Percentiles rank a stretch among this genome's conserved stretches.
These are phyloP conservation scores for Gymnocypris eckloni DNA, from an alignment of 2,797 vertebrate species.

Conservation along the genomic window DNA sequence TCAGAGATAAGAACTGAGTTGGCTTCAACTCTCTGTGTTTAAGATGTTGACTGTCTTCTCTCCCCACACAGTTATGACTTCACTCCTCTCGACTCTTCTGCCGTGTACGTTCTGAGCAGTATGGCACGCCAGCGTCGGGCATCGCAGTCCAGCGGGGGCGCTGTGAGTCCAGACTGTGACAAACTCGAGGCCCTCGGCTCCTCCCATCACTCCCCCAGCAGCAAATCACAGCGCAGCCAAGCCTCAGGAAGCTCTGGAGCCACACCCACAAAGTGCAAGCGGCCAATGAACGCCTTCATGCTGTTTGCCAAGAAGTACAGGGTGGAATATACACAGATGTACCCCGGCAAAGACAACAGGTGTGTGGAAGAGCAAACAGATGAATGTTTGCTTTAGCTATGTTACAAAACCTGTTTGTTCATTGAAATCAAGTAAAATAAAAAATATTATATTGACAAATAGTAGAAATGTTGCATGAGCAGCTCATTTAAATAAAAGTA, in stretches of 20 bases:
- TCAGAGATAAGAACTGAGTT: not conserved
- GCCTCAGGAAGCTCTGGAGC: conserved; percentile 91
- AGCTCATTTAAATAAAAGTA: not conserved
- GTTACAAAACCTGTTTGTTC: not conserved
- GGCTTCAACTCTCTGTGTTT: not conserved
- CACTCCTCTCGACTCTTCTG: conserved; percentile 96
- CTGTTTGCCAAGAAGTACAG: conserved; percentile 99
- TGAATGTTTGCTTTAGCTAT: not conserved
- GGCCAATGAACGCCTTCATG: conserved; percentile 99
- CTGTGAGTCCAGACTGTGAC: conserved; percentile 88
- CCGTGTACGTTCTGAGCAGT: conserved; percentile 96
- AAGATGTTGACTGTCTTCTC: not conserved
- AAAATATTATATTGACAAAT: not conserved
- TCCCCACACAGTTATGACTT: conserved; percentile 92
- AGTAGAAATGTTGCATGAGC: not conserved
- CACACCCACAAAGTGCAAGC: conserved; percentile 98
- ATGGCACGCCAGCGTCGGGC: conserved; percentile 98
- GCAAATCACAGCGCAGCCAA: conserved; percentile 88
- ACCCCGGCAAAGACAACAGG: conserved; percentile 99
- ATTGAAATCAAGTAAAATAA: not conserved
- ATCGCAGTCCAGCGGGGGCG: conserved; percentile 89
- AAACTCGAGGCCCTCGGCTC: conserved; percentile 82
- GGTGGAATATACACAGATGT: conserved; percentile 99
- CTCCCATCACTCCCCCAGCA: conserved; percentile 80
- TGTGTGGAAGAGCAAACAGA: conserved; percentile 65